Evolutionary conservation across 2,797 vertebrate genomes (phyloP).

Genomic region (Rhinoraja longicauda): DNA sequence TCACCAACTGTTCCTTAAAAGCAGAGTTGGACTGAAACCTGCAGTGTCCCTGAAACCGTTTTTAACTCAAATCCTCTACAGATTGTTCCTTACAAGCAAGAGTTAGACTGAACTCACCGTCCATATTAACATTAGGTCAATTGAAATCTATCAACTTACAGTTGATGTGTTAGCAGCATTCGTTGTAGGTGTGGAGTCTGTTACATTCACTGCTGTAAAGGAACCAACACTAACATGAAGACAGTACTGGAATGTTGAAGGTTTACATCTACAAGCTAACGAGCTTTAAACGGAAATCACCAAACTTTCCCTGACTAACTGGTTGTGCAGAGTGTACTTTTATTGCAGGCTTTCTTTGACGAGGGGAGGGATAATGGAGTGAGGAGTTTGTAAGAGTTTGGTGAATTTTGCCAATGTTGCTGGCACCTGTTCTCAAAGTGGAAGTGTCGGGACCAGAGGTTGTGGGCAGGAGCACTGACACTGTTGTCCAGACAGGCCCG

Average conservation of each 20-base stretch:
- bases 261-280: neutral
- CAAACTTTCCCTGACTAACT: neutral
- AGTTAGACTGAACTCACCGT: slow-evolving; percentile 2
- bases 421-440: neutral
- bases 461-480: too few relatives aligned
- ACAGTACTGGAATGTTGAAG: neutral
- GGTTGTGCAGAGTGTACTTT: neutral
- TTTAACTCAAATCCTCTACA: slow-evolving; percentile 1
- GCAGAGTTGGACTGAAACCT: too few relatives aligned
- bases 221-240: slow-evolving; percentile 39
- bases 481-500: too few relatives aligned
- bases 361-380: neutral
- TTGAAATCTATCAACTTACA: slow-evolving; percentile 42
- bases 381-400: neutral
- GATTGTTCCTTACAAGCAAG: slow-evolving; percentile 1
- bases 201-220: slow-evolving; percentile 41
- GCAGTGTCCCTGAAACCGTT: neutral
- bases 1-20: too few relatives aligned
- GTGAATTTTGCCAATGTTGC: neutral
- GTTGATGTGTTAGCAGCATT: slow-evolving; percentile 35
- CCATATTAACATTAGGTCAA: slow-evolving; percentile 26
- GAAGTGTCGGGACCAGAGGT: neutral
- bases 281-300: neutral
- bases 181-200: slow-evolving; percentile 38
- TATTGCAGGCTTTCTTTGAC: neutral